Conservation (phyloP, 2,113 vertebrate genomes). For the Drymodes brunneopygia region DNA sequence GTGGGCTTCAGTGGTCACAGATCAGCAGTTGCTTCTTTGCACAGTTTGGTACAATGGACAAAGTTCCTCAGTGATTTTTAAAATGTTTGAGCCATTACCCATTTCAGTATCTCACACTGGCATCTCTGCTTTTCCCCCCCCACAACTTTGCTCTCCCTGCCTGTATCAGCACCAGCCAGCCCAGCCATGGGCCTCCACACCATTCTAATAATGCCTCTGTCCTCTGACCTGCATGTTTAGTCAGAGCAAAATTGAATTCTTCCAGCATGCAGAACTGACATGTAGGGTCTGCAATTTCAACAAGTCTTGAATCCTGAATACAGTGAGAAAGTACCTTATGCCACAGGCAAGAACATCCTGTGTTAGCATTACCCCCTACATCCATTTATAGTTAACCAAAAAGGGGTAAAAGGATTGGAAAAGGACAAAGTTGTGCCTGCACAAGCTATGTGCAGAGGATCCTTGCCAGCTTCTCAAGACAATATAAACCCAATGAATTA, state of each 20-base stretch:
- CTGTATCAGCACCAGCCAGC: not conserved
- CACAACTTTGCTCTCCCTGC: not conserved
- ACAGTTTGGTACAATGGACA: not conserved
- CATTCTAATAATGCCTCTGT: not conserved
- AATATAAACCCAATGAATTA: conserved; percentile 21
- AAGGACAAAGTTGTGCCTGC: not conserved
- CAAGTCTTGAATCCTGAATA: not conserved
- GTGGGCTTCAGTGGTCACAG: not conserved
- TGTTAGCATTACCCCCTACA: not conserved
- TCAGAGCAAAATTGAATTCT: not conserved
- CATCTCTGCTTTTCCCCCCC: not conserved
- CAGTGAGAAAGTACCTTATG: not conserved
- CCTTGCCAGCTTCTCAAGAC: not conserved
- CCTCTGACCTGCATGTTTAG: not conserved
- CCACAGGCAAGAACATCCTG: not conserved
- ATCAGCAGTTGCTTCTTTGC: not conserved
- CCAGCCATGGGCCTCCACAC: not conserved
- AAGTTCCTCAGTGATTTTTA: not conserved
- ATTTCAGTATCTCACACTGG: not conserved
- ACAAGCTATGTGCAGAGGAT: not conserved
- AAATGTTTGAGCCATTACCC: not conserved
- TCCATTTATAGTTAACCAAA: not conserved
- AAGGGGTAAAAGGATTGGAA: not conserved
- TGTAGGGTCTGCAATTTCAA: not conserved
- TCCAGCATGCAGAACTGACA: not conserved